Evolutionary conservation across 2,888 invertebrate species (phyloP).

Genomic region (Anticlea derivata): DNA sequence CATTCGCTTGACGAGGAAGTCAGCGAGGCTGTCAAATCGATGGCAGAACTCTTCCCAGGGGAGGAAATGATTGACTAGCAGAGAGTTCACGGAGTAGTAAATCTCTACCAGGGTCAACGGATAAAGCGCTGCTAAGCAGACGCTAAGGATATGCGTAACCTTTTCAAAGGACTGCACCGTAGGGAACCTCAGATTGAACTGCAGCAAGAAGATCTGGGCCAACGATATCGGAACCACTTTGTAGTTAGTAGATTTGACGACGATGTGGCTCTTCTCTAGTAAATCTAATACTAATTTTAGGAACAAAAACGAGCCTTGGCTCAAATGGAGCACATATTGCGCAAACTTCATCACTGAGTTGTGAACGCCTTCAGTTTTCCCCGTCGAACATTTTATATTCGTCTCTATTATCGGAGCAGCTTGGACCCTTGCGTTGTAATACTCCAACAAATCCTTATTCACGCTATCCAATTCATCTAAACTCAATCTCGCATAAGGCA

Average conservation of each 20-base stretch:
- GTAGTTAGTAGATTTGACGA: constrained; percentile 96
- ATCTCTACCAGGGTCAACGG: constrained; percentile 96
- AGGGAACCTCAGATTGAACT: constrained; percentile 96
- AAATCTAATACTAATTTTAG: constrained; percentile 96
- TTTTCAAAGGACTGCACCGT: constrained; percentile 95
- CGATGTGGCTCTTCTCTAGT: constrained; percentile 95
- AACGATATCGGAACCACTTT: constrained; percentile 95
- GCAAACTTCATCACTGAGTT: constrained; percentile 91
- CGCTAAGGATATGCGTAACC: constrained; percentile 93
- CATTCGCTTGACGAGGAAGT: constrained; percentile 94
- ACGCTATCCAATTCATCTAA: constrained; percentile 91
- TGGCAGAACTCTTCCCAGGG: constrained; percentile 96
- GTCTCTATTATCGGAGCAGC: constrained; percentile 92
- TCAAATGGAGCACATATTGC: constrained; percentile 91
- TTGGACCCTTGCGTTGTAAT: constrained; percentile 92
- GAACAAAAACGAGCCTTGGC: constrained; percentile 96
- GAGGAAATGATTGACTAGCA: constrained; percentile 90
- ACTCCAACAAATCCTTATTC: constrained; percentile 94
- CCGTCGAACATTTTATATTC: constrained; percentile 88
- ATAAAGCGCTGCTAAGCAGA: constrained; percentile 95
- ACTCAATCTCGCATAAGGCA: constrained; percentile 91
- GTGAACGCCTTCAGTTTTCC: constrained; percentile 86
- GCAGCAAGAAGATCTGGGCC: constrained; percentile 94
- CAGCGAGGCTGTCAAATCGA: constrained; percentile 92
- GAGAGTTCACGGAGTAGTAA: constrained; percentile 95